Base-by-base conservation (phyloP, 2,888 invertebrate genomes). In the Desoria tigrina region DNA sequence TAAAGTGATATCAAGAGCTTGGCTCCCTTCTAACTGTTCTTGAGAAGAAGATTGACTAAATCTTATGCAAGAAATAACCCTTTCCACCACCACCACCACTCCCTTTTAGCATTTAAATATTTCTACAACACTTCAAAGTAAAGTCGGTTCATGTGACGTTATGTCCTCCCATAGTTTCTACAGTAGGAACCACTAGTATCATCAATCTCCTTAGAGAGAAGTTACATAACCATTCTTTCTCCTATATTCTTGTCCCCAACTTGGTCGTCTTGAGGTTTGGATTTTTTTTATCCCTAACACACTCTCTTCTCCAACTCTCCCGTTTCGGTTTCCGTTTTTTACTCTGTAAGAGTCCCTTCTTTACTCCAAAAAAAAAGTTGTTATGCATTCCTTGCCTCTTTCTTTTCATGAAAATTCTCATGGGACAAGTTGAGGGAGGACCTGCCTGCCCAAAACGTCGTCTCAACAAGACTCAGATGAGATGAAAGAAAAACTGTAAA, bases 371-470 rank as follows among this genome's bases (percentile, higher is more conserved):
- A 57, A 57, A 55, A 58, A 58, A 58, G 58, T 49, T 58, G 58
- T 58, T 57, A 58, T 58, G 58, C 58, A 58, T 58, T 58, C 45
- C 27, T 14, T 2, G 23, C 21, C 42, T 57, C 26, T 58, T 45
- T 49, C 58, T 24, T 23, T 39, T 32, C 37, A 58, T 58, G 58
- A 39, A 62, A 57, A 61, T 56, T 24, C 69, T 69, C 69, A 49
- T 45, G 69, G 69, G 69, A 69, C 61, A 61, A 57, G 66, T 69
- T 63, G 63, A 68, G 57, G 58, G 58, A 58, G 45, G 58, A 57
- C 57, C 39, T 39, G 57, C 37, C 39, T 39, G n/a, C 7, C 42
- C 24, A 14, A 16, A 28, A 16, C 28, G 39, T 18, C 45, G 3
- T 27, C 21, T 21, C 58, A 16, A n/a, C n/a, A n/a, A 37, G 56